phyloP scores from a whole-genome alignment of 2,113 vertebrate species.

The Tenrec ecaudatus region DNA sequence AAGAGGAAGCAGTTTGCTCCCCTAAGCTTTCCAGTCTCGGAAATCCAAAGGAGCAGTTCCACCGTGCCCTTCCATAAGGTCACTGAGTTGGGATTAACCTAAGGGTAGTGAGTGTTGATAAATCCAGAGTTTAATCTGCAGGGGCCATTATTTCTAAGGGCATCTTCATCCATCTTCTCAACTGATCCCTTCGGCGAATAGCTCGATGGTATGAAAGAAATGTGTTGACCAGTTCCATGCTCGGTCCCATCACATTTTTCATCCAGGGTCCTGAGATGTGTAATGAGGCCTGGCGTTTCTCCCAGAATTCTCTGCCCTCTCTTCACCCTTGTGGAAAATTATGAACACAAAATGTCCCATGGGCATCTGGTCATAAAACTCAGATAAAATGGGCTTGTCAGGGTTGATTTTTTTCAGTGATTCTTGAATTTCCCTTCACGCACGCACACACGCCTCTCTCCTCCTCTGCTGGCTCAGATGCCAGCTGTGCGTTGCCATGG shows the following conservation, averaged over 20 bases:
- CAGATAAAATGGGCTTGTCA: slow-evolving; percentile 35
- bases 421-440: slow-evolving; percentile 43
- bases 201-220: neutral
- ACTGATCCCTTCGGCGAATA: neutral
- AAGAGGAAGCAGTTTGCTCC: too few relatives aligned
- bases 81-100: too few relatives aligned
- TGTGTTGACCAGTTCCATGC: neutral
- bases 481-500: slow-evolving; percentile 78
- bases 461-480: slow-evolving; percentile 58
- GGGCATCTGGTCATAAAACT: slow-evolving; percentile 40
- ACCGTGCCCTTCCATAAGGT: too few relatives aligned
- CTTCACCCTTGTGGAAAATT: slow-evolving; percentile 3
- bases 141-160: neutral
- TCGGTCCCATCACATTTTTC: neutral
- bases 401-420: neutral
- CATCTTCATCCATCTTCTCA: neutral
- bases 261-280: neutral
- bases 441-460: neutral
- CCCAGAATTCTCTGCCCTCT: neutral
- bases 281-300: slow-evolving; percentile 5
- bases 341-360: neutral
- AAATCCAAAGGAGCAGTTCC: too few relatives aligned
- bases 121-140: neutral
- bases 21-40: too few relatives aligned
- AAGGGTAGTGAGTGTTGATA: too few relatives aligned